Base-by-base conservation (phyloP, 2,888 invertebrate genomes). In the Cryptocephalus moraei region DNA sequence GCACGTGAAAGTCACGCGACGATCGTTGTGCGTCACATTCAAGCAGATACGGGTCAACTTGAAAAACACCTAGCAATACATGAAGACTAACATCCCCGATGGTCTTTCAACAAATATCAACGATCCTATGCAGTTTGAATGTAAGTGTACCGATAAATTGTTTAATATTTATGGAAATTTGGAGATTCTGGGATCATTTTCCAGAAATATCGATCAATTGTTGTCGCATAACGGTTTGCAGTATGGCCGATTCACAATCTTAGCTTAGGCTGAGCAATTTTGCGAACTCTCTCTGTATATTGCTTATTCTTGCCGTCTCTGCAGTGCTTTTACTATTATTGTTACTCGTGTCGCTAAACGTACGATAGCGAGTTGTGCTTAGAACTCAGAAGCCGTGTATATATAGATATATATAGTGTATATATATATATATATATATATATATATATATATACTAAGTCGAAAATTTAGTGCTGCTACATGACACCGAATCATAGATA, bases 141-240 rank as follows among this genome's bases (percentile, higher is more conserved):
- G 69, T 69, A 65, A 69, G 69, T 69, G 67, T 51, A 56, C 52
- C 52, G 56, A 11, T 4, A 6, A 11, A 11, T 36, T 36, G 11
- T 4, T 36, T 4, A 6, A 36, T 11, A 36, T 11, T 11, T 36
- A 4, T 4, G 2, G 36, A 4, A 36, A 12, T 4, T 36, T 36
- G 2, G 22, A 4, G 22, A 6, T 4, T 22, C 22, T 6, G 2
- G 6, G 22, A 22, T 22, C 22, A 22, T 4, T 22, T 22, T 22
- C 22, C 22, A 22, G 22, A 6, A 6, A 59, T 69, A 69, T 69
- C 67, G 69, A 69, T 69, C 67, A 63, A 61, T 61, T 64, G 22
- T 62, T 67, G 67, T 67, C 69, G 68, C 69, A 69, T 69, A 66
- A 66, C 64, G 63, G 64, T 64, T 63, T 46, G 66, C 61, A 62